A percentile compares a stretch with the other conserved stretches of the same genome.
Conservation (phyloP, 2,888 invertebrate genomes). For the Folsomia candida region DNA sequence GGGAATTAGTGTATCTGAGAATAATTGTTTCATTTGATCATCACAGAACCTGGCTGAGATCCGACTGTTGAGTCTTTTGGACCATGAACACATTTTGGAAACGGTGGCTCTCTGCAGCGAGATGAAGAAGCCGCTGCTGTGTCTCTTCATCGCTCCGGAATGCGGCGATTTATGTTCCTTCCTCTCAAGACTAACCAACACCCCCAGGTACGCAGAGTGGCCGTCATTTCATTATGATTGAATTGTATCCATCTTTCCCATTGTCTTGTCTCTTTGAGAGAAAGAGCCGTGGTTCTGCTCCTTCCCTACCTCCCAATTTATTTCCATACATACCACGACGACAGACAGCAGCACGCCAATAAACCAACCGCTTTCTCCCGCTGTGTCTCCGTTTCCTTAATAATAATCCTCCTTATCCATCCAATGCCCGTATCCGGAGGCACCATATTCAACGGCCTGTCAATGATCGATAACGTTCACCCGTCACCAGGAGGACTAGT, state of each 20-base stretch:
- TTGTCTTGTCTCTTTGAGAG: too few relatives aligned
- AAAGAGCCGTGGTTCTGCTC: not conserved
- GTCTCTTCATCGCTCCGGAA: conserved; percentile 48
- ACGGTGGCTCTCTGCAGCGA: conserved; percentile 47
- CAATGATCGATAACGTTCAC: not conserved
- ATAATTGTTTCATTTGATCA: conserved; percentile 15
- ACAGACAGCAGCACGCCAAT: not conserved
- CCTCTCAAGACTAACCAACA: conserved; percentile 48
- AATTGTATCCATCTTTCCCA: conserved; percentile 16
- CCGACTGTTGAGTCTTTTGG: conserved; percentile 48
- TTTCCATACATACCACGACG: not conserved
- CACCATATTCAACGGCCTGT: not conserved
- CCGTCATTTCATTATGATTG: conserved; percentile 7
- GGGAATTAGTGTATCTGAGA: not conserved
- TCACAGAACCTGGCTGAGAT: conserved; percentile 46
- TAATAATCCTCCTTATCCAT: not conserved
- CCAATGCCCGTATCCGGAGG: not conserved
- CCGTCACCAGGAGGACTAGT: too few relatives aligned
- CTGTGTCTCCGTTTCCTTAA: not conserved
- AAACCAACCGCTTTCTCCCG: conserved; percentile 8
- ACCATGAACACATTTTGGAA: conserved; percentile 49
- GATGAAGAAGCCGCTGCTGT: conserved; percentile 46
- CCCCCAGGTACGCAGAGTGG: conserved; percentile 45
- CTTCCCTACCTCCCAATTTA: too few relatives aligned
- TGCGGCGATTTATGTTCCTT: conserved; percentile 50